phyloP scores from a whole-genome alignment of 2,797 vertebrate genomes.

The Hafferia zeledoni region DNA sequence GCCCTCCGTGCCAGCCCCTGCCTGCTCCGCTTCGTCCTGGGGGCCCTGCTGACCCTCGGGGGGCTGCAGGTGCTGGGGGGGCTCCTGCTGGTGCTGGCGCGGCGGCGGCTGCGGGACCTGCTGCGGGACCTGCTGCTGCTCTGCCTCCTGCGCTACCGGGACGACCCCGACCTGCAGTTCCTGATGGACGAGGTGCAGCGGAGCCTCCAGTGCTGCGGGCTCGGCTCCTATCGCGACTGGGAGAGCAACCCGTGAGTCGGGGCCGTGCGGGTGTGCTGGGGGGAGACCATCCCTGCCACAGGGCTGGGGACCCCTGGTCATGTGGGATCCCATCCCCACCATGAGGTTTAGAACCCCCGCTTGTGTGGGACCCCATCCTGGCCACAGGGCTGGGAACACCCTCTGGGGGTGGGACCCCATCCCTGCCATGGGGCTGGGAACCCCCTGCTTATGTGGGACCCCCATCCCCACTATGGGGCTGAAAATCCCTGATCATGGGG shows the following conservation, averaged over 20 bases:
- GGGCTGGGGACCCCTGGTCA: neutral
- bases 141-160: slow-evolving; percentile 85
- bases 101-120: slow-evolving; percentile 72
- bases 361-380: no score
- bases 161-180: slow-evolving; percentile 88
- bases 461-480: no score
- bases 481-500: no score
- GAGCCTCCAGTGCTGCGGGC: slow-evolving; percentile 89
- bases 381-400: neutral
- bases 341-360: fast-evolving
- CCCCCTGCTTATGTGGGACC: neutral
- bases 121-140: slow-evolving; percentile 77
- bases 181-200: slow-evolving; percentile 89
- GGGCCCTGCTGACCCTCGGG: slow-evolving; percentile 70
- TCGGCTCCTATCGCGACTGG: slow-evolving; percentile 88
- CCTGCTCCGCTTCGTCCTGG: slow-evolving; percentile 83
- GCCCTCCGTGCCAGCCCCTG: slow-evolving; percentile 82
- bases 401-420: no score
- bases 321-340: no score
- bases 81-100: slow-evolving; percentile 76
- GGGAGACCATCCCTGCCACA: fast-evolving
- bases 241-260: slow-evolving; percentile 85
- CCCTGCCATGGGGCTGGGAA: neutral
- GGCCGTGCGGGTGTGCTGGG: fast-evolving
- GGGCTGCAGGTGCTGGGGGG: slow-evolving; percentile 77